Evolutionary conservation across 2,888 invertebrate genomes (phyloP), one percentile per base, ranked within the genome.

Genomic region (Clivina fossor): DNA sequence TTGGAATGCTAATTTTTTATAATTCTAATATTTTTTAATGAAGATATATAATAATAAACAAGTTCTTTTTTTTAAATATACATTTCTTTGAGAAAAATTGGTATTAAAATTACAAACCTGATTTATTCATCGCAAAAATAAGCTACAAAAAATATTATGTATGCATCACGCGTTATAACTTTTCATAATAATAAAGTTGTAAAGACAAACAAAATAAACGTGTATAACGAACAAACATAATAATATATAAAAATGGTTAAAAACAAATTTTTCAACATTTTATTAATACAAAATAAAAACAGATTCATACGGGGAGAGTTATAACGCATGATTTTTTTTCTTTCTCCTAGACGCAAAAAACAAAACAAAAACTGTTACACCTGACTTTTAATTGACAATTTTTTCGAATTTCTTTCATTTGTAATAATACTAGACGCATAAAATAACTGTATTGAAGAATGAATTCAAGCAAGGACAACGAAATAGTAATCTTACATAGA

Each of bases 1-100:
- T 41, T 53, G 53, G 53, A 53, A 53, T 53, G 53, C 53, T 53
- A 53, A 38, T 38, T n/a, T n/a, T n/a, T n/a, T n/a, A 53, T 44
- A 44, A 53, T 8, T 35, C 53, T 53, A 53, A 53, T 49, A 28
- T 28, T 50, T 33, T 43, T 44, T 53, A 41, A 41, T 24, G 32
- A 47, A 35, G 47, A 47, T 47, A 47, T n/a, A n/a, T n/a, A n/a
- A n/a, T 48, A 37, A 46, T 46, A 46, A 33, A 33, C 33, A 48
- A 37, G 26, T 38, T n/a, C n/a, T n/a, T 8, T 33, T 33, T 32
- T 44, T 53, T 33, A 43, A 53, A 53, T 35, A 44, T 43, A 53
- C 43, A 53, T 44, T 53, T 44, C 43, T 35, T 35, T 33, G 33
- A 53, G 24, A 51, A 40, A n/a, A n/a, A n/a, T n/a, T n/a, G n/a